A percentile compares a stretch with the other conserved stretches of the same genome.
These are phyloP conservation scores for Netelia virgata DNA, from an alignment of 2,888 invertebrate species.

Conservation along the genomic window DNA sequence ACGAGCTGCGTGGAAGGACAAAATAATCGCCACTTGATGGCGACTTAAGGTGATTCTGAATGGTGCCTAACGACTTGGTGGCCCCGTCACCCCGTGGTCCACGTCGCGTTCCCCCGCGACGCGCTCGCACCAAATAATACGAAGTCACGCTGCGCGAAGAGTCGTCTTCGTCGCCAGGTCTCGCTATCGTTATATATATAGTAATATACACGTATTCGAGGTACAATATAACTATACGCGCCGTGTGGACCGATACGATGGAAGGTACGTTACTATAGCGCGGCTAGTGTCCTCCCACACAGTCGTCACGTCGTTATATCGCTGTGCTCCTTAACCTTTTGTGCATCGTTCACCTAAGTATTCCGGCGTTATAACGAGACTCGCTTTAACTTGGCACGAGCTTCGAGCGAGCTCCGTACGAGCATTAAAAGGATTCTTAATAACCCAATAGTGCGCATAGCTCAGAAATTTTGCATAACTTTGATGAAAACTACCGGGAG, in stretches of 20 bases:
- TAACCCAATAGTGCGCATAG: constrained; percentile 46
- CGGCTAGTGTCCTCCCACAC: constrained; percentile 83
- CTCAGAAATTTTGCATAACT: constrained; percentile 56
- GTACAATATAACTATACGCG: not conserved
- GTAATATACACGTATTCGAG: not conserved
- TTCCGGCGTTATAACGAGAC: constrained; percentile 61
- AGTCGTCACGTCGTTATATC: constrained; percentile 80
- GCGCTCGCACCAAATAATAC: constrained; percentile 81
- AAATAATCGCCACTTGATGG: constrained; percentile 83
- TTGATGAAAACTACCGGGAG: constrained; percentile 32
- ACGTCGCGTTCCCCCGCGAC: constrained; percentile 71
- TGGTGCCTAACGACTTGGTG: constrained; percentile 83
- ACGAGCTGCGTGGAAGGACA: constrained; percentile 70
- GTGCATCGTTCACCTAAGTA: constrained; percentile 70
- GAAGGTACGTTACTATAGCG: constrained; percentile 67
- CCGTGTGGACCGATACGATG: constrained; percentile 32
- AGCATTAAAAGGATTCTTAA: constrained; percentile 67
- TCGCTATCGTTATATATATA: constrained; percentile 16
- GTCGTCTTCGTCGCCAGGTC: constrained; percentile 62
- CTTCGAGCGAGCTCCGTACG: not conserved
- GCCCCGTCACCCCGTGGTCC: constrained; percentile 81
- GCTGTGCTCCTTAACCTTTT: constrained; percentile 80
- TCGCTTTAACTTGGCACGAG: constrained; percentile 41
- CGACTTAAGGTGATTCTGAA: constrained; percentile 84
- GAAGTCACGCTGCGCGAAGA: constrained; percentile 81